Evolutionary conservation across 2,888 invertebrate genomes (phyloP).

Genomic region (Parasteatoda lunata): DNA sequence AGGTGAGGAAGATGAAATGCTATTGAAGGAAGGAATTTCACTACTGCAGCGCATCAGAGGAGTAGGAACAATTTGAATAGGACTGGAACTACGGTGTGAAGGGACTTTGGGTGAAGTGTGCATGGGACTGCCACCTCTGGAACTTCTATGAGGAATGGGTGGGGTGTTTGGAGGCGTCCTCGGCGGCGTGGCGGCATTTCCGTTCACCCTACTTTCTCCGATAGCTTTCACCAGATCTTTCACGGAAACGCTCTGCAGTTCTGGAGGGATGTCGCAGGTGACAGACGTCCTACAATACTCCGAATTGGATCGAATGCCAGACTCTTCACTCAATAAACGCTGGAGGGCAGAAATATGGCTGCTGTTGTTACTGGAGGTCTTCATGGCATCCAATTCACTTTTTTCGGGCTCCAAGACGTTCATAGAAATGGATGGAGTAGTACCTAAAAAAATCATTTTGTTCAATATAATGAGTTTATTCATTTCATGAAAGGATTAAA

Average conservation of each 20-base stretch:
- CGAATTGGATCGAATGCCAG: constrained; percentile 34
- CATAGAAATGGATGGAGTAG: constrained; percentile 66
- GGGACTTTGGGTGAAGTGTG: constrained; percentile 69
- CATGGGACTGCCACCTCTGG: constrained; percentile 72
- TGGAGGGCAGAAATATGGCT: constrained; percentile 63
- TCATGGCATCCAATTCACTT: constrained; percentile 58
- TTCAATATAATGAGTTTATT: no score
- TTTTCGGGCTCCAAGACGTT: constrained; percentile 68
- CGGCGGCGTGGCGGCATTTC: constrained; percentile 84
- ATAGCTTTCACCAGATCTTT: constrained; percentile 84
- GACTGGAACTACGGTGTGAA: constrained; percentile 70
- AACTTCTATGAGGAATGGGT: constrained; percentile 72
- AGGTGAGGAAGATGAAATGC: constrained; percentile 36
- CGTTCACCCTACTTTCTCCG: constrained; percentile 85
- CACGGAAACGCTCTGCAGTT: constrained; percentile 81
- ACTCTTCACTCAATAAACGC: constrained; percentile 60
- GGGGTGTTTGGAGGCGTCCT: constrained; percentile 79
- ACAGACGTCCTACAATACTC: constrained; percentile 29
- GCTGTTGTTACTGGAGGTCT: constrained; percentile 39
- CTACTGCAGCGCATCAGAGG: constrained; percentile 68
- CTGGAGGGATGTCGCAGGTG: constrained; percentile 74
- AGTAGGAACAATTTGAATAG: constrained; percentile 70
- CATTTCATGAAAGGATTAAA: no score
- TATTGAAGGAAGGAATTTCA: constrained; percentile 35
- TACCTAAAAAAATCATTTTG: constrained; percentile 17